Base-by-base conservation (phyloP, 2,888 invertebrate genomes). In the Agriopis marginaria region DNA sequence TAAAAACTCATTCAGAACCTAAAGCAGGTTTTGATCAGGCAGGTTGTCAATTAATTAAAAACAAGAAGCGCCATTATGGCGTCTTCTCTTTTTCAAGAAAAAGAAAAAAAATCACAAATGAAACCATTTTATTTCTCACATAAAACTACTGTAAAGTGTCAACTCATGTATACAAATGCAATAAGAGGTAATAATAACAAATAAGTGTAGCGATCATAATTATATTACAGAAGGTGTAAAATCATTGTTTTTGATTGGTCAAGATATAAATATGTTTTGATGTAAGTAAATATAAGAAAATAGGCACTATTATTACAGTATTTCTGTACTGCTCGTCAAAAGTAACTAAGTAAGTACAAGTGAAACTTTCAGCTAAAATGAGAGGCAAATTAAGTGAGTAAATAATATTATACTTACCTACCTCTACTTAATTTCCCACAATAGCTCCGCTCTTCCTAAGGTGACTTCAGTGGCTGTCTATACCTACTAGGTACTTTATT, bases 31-130 rank as follows among this genome's bases (percentile, higher is more conserved):
- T 9, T n/a, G n/a, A 12, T 10, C 14, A 44, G 14, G 14, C 14
- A 44, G 14, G 14, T 14, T 17, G 17, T 44, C 45, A 55, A 55
- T 8, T n/a, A 47, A 49, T 42, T 14, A 55, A 47, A 63, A 56
- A 12, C 42, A 64, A 50, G 56, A 42, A 42, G 44, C 42, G 23
- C 42, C 50, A 58, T 40, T 42, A 50, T 50, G 64, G 50, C 58
- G 64, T 49, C 56, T 64, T 58, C 50, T 55, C 55, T 42, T 14
- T 63, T 55, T 40, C 42, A 40, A 56, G 63, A 55, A 63, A 44
- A 64, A 56, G 12, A 56, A 42, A 42, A 8, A 44, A 32, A 40
- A 7, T 51, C 50, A n/a, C 7, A 23, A 32, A 58, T 44, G 50
- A 58, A 64, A 64, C 50, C 39, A 49, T 12, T 23, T 14, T 23